Evolutionary conservation across 2,888 invertebrate genomes (phyloP).

Genomic region (Cloeon dipterum): DNA sequence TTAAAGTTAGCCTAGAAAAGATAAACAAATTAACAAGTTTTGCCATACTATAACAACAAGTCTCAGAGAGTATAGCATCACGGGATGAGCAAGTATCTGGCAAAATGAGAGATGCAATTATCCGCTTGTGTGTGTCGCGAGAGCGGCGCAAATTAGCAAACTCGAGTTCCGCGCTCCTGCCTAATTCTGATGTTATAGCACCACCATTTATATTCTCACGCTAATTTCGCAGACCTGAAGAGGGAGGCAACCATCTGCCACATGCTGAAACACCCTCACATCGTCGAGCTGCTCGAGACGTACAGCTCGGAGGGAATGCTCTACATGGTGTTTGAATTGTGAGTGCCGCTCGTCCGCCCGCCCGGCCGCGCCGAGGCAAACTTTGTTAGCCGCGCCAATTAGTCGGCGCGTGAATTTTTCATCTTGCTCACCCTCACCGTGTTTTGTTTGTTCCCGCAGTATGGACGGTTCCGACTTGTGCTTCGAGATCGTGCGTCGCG

Average conservation of each 20-base stretch:
- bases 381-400: neutral
- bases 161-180: no score
- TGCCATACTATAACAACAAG: no score
- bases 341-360: constrained; percentile 32
- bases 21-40: no score
- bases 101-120: no score
- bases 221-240: constrained; percentile 74
- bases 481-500: constrained; percentile 91
- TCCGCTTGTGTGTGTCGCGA: no score
- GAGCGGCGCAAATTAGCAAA: no score
- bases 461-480: constrained; percentile 98
- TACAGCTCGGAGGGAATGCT: constrained; percentile 97
- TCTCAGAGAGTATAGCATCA: no score
- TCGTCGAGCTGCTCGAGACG: constrained; percentile 91
- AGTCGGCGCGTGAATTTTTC: neutral
- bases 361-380: neutral
- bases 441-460: constrained; percentile 25
- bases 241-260: constrained; percentile 96
- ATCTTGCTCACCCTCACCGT: neutral
- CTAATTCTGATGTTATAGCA: no score
- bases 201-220: no score
- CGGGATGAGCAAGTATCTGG: no score
- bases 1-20: no score
- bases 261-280: constrained; percentile 96
- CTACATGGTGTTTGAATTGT: constrained; percentile 99